Percentiles rank a stretch among this genome's conserved stretches.
Conservation (phyloP, 2,888 invertebrate species). For the Drosophila birchii region DNA sequence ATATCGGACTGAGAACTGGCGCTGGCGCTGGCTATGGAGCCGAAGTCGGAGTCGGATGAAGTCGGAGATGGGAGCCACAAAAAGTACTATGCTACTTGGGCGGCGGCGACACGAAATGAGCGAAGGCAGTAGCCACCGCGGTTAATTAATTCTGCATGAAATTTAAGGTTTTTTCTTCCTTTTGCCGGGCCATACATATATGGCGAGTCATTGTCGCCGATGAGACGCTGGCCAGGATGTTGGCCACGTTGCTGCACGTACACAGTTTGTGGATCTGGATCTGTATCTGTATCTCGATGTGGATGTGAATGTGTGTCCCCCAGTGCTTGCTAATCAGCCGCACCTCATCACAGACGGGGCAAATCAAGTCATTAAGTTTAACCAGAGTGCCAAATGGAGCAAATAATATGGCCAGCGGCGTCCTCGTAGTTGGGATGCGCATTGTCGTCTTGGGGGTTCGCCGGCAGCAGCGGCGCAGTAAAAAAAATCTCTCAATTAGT, state of each 20-base stretch:
- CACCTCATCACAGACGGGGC: constrained; percentile 68
- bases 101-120: constrained; percentile 56
- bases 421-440: constrained; percentile 52
- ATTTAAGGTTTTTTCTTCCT: constrained; percentile 62
- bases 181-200: constrained; percentile 57
- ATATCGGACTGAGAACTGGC: constrained; percentile 33
- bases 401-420: constrained; percentile 65
- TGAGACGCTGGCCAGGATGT: constrained; percentile 48
- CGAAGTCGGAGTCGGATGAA: constrained; percentile 17
- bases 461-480: constrained; percentile 44
- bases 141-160: constrained; percentile 83
- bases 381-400: constrained; percentile 78
- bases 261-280: constrained; percentile 20
- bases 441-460: constrained; percentile 72
- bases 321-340: constrained; percentile 73
- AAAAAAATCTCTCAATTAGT: constrained; percentile 85
- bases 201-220: constrained; percentile 73
- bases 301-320: constrained; percentile 14
- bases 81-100: constrained; percentile 56
- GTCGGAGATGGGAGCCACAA: constrained; percentile 38
- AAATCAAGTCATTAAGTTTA: constrained; percentile 82
- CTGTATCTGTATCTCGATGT: constrained; percentile 11
- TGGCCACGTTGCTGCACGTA: constrained; percentile 57
- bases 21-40: constrained; percentile 9
- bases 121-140: constrained; percentile 62